Base-by-base conservation (phyloP, 2,888 invertebrate genomes). In the Meiosimyza platycephala region DNA sequence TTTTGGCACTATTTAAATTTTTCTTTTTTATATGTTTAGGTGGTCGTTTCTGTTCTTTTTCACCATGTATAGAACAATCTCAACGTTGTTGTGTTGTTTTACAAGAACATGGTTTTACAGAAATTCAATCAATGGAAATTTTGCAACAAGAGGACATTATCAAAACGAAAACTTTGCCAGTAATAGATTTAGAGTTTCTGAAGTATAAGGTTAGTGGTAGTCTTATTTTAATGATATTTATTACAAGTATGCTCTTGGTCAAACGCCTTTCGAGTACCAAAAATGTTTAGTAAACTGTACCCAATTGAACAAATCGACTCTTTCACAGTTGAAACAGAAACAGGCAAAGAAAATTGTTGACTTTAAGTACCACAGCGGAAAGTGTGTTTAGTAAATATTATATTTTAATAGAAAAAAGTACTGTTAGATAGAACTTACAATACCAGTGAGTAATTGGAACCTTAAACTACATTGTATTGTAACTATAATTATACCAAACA, bases 51-150 rank as follows among this genome's bases (percentile, higher is more conserved):
- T 98, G 98, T 86, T 97, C 97, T 0, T 99, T 99, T 88, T 99
- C 99, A 0, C 99, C 99, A 0, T 99, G 99, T 88, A 98, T 99
- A 78, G 99, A 99, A 88, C 99, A 99, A 90, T 98, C 98, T 0
- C 98, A 98, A 88, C 92, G 93, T 76, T 96, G 95, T 11, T 96
- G 95, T 84, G 86, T 90, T 54, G 90, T 90, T 33, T 89, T 99
- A 48, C 88, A 90, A 70, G 89, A 91, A 52, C 85, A 91, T 59
- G 95, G 95, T 7, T 98, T 98, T 86, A 90, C 93, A 72, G 95
- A 97, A 80, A 89, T 98, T 70, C 90, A 91, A 79, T 97, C 97
- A 0, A 90, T 95, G 88, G 98, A 99, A 87, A 93, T 97, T 78
- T 88, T 97, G 76, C 95, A 95, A 87, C 91, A 92, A 9, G 93